Evolutionary conservation across 2,888 invertebrate genomes (phyloP).

Genomic region (Sarcophaga carnaria): DNA sequence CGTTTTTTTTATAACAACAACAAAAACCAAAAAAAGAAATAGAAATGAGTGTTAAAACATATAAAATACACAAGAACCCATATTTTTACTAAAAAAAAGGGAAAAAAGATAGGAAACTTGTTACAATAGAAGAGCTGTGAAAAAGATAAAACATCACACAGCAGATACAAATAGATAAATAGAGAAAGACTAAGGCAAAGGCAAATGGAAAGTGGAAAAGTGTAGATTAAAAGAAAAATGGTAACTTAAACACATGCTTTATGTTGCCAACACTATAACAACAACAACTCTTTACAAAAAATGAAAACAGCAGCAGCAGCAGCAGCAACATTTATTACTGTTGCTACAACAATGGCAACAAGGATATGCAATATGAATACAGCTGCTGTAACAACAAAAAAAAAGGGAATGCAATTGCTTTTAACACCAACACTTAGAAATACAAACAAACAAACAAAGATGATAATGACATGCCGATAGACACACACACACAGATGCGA

Average conservation of each 20-base stretch:
- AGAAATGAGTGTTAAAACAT: conserved; percentile 23
- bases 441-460: neutral
- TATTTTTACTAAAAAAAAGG: conserved; percentile 34
- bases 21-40: neutral
- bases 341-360: neutral
- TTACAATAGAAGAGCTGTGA: neutral
- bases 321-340: neutral
- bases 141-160: too few species aligned
- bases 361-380: too few species aligned
- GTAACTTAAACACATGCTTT: conserved; percentile 39
- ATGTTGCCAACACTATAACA: conserved; percentile 1
- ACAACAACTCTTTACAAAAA: neutral
- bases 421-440: conserved; percentile 28
- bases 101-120: neutral
- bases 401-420: conserved; percentile 22
- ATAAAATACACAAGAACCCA: conserved; percentile 35
- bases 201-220: conserved; percentile 14
- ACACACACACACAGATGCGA: too few species aligned
- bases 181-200: neutral
- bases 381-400: too few species aligned
- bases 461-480: neutral
- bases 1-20: neutral
- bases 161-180: conserved; percentile 21
- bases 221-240: conserved; percentile 45
- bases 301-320: neutral